A percentile compares a stretch with the other conserved stretches of the same genome.
Evolutionary conservation across 2,888 invertebrate species (phyloP).

Genomic region (Cylindroiulus punctatus): DNA sequence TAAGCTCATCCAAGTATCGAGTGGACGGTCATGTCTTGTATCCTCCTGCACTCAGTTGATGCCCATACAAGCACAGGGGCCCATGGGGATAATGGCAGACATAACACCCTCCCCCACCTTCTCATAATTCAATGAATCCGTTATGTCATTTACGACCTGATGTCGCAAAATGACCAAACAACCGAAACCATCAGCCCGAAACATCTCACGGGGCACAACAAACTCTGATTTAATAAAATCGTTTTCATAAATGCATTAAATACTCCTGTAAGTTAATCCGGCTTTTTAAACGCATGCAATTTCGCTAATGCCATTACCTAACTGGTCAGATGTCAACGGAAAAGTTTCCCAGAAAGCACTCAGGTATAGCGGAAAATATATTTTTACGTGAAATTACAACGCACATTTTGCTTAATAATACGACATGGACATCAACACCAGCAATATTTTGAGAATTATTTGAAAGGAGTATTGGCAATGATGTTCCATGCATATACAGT

Average conservation of each 20-base stretch:
- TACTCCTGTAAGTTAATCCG: not conserved
- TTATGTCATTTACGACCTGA: constrained; percentile 32
- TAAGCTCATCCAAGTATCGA: not conserved
- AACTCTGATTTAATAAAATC: constrained; percentile 6
- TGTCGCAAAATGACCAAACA: constrained; percentile 19
- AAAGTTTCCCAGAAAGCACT: not conserved
- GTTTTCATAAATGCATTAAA: not conserved
- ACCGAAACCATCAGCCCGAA: not conserved
- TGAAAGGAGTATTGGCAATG: too few relatives aligned
- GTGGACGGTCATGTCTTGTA: constrained; percentile 32
- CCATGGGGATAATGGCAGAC: constrained; percentile 21
- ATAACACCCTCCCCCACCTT: constrained; percentile 32
- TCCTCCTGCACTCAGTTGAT: not conserved
- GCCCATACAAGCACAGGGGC: constrained; percentile 5
- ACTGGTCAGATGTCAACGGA: not conserved
- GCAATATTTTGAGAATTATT: too few relatives aligned
- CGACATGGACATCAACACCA: too few relatives aligned
- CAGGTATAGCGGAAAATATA: too few relatives aligned
- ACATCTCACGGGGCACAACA: not conserved
- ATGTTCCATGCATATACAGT: too few relatives aligned
- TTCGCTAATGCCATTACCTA: not conserved
- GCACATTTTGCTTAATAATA: too few relatives aligned
- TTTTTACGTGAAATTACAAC: too few relatives aligned
- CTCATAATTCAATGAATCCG: constrained; percentile 32
- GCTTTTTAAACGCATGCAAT: not conserved